Base-by-base conservation (phyloP, 2,113 vertebrate genomes). In the Uria aalge region DNA sequence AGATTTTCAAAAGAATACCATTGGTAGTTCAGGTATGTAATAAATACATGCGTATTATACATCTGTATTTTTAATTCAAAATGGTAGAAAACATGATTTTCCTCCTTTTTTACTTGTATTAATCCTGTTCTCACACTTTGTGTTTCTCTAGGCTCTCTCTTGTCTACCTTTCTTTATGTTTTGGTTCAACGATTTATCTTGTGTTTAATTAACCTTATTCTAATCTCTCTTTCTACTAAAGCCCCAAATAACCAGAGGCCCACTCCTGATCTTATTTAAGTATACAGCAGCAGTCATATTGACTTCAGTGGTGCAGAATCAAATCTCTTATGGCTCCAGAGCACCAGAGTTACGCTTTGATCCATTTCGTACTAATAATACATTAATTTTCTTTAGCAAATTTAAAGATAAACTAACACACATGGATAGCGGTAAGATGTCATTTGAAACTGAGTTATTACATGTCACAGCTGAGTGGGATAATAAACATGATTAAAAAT, bases 131-230 rank as follows among this genome's bases (percentile, higher is more conserved):
- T 80, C 23, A 52, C 11, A n/a, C 6, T 32, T 73, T 32, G 3
- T 24, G 5, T 78, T 82, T 82, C 60, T 81, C 18, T 30, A 36
- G 27, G 5, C 6, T 83, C 5, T 68, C 16, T 60, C 32, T 71
- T 76, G 5, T 45, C 50, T 88, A 34, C 15, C 6, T 92, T 77
- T 72, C 27, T 81, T 79, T 79, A 34, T 41, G 41, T 69, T 79
- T 73, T 79, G 19, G 21, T 90, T 93, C 74, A 92, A 23, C 76
- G 40, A 75, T 79, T 93, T 91, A 60, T 78, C 52, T 57, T 73
- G 36, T 71, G 45, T 93, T 96, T 79, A 92, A 94, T 94, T 96
- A 97, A 94, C 45, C 32, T 87, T 82, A 62, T 78, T 71, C 7
- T 90, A 93, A 76, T 73, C 16, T 74, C 15, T 75, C 20, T 59